Conservation (phyloP, 2,888 invertebrate genomes). For the Platynereis dumerilii region DNA sequence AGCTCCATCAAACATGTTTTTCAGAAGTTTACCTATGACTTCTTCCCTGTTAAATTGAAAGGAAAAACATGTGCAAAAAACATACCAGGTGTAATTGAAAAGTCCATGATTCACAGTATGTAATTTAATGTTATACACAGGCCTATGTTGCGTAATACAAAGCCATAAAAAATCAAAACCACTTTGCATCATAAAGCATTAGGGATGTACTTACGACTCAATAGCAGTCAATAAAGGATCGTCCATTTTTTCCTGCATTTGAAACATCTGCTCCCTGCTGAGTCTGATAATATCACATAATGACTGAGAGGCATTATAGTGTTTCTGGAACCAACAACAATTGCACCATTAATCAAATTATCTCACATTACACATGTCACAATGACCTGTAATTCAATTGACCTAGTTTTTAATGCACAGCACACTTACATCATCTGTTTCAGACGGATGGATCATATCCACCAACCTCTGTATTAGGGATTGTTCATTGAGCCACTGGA, state of each 20-base stretch:
- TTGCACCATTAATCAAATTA: not conserved
- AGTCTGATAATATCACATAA: constrained; percentile 82
- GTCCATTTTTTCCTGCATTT: constrained; percentile 69
- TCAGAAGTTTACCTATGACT: constrained; percentile 74
- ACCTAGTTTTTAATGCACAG: not conserved
- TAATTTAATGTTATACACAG: no score
- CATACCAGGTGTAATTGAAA: constrained; percentile 4
- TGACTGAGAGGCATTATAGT: constrained; percentile 86
- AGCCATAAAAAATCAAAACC: no score
- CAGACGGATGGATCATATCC: constrained; percentile 71
- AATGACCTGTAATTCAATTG: constrained; percentile 1
- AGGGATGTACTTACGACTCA: constrained; percentile 71
- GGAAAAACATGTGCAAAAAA: constrained; percentile 4
- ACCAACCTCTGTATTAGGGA: constrained; percentile 83
- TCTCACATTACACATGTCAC: not conserved
- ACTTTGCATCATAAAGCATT: no score
- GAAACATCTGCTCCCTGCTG: constrained; percentile 60
- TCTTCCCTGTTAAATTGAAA: constrained; percentile 66
- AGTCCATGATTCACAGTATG: no score
- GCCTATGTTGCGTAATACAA: no score
- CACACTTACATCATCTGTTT: constrained; percentile 70
- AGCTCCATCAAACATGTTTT: constrained; percentile 77
- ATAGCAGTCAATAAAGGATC: constrained; percentile 76
- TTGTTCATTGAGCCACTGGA: constrained; percentile 89
- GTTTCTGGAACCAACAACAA: constrained; percentile 65